These are phyloP conservation scores for Lasioglossum figueresi DNA, from an alignment of 2,888 invertebrate species.

Conservation along the genomic window DNA sequence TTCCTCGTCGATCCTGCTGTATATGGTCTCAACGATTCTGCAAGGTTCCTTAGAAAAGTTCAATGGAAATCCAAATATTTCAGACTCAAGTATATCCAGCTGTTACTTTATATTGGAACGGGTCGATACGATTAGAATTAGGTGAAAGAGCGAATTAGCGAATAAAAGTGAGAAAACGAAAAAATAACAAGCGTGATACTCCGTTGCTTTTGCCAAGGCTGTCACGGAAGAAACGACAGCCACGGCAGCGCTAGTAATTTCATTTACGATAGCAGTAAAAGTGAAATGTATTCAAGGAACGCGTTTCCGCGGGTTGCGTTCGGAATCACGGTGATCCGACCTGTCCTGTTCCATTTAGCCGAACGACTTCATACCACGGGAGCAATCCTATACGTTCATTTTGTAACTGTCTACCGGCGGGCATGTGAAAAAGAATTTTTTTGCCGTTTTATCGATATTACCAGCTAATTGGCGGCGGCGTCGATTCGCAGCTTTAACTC, in stretches of 20 bases:
- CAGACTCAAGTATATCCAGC: background rate
- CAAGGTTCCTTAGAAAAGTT: background rate
- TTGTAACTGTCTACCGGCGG: background rate
- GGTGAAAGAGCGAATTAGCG: no score
- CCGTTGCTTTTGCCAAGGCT: background rate
- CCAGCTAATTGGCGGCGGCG: constrained; percentile 15
- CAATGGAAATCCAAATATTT: background rate
- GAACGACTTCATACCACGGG: background rate
- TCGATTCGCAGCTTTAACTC: background rate
- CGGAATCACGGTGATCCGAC: background rate
- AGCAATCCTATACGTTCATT: background rate
- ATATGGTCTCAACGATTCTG: background rate
- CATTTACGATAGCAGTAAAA: constrained; percentile 2
- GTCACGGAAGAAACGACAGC: background rate
- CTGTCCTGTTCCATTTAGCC: background rate
- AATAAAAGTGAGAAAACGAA: background rate
- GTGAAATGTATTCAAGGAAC: background rate
- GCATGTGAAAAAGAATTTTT: background rate
- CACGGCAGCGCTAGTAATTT: background rate
- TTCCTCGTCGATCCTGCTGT: background rate
- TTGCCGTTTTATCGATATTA: constrained; percentile 4
- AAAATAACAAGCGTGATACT: background rate
- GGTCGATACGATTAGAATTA: no score
- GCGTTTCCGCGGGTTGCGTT: no score
- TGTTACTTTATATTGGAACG: background rate